These are phyloP conservation scores for Catalaphyllia jardinei DNA, from an alignment of 64 coral and sea anemone genomes.

Conservation along the genomic window DNA sequence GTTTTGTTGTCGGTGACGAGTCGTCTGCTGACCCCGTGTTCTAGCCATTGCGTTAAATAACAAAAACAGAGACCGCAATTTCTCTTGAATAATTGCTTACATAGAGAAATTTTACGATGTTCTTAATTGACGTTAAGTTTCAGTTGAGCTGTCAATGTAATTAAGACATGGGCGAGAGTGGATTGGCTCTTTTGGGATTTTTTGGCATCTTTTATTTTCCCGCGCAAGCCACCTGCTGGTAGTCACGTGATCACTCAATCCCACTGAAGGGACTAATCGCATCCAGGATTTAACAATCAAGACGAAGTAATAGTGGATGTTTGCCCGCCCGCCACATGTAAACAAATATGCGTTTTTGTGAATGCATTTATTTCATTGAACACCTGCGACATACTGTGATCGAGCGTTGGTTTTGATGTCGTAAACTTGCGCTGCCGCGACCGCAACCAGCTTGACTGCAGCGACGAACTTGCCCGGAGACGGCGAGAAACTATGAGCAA, in stretches of 20 bases:
- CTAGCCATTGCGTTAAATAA: background rate
- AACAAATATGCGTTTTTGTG: constrained; percentile 45
- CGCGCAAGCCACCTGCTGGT: constrained; percentile 18
- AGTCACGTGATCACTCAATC: constrained; percentile 18
- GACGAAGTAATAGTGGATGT: constrained; percentile 2
- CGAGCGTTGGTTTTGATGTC: constrained; percentile 32
- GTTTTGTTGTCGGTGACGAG: background rate
- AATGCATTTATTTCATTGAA: constrained; percentile 44
- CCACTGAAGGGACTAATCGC: constrained; percentile 14
- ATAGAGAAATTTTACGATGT: background rate
- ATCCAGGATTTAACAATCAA: constrained; percentile 38
- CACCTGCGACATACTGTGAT: constrained; percentile 34
- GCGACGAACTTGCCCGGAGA: background rate
- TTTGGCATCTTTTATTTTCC: background rate
- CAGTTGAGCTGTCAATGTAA: background rate
- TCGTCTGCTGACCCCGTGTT: background rate
- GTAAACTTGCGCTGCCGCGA: constrained; percentile 9
- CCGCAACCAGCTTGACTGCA: constrained; percentile 6
- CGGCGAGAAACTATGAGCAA: constrained; percentile 1
- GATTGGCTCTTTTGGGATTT: background rate
- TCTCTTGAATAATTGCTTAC: background rate
- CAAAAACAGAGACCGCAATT: background rate
- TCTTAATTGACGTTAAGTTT: background rate
- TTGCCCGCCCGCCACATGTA: constrained; percentile 8
- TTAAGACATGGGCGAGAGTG: background rate